Conservation (phyloP, 2,113 vertebrate species). For the Colaptes auratus region DNA sequence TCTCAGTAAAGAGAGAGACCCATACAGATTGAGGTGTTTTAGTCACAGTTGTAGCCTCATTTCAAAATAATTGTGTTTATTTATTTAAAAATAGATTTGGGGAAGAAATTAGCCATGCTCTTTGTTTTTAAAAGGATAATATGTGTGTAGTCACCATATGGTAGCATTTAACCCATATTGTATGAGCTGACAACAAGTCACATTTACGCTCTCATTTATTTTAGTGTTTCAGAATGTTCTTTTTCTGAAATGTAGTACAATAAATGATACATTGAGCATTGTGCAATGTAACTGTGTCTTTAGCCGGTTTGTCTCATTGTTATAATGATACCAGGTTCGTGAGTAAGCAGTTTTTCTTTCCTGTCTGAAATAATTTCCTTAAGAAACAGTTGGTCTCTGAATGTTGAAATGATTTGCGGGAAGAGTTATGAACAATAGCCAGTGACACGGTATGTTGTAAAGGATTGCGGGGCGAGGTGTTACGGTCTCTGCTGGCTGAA, state of each 20-base stretch:
- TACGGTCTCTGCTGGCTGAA: conserved; percentile 54
- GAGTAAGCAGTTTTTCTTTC: background rate
- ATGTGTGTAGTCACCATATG: conserved; percentile 57
- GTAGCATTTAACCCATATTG: conserved; percentile 69
- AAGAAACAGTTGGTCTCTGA: background rate
- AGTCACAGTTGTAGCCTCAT: background rate
- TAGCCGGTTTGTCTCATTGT: conserved; percentile 6
- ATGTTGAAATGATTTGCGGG: conserved; percentile 20
- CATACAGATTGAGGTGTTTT: conserved; percentile 4
- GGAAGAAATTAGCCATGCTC: conserved; percentile 37
- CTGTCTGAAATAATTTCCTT: conserved; percentile 11
- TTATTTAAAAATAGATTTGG: conserved; percentile 49
- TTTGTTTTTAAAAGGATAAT: conserved; percentile 63
- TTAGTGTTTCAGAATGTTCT: conserved; percentile 64
- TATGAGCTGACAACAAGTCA: conserved; percentile 38
- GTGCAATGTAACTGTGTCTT: conserved; percentile 38
- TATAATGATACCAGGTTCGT: background rate
- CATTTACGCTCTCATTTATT: conserved; percentile 66
- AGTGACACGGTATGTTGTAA: background rate
- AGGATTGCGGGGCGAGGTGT: conserved; percentile 17
- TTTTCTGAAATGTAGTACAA: conserved; percentile 36
- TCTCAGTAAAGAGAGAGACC: background rate
- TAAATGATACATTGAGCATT: background rate
- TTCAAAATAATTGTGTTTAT: background rate
- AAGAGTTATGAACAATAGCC: conserved; percentile 53